Base-by-base conservation (phyloP, 2,113 vertebrate genomes). In the Melanostigma gelatinosum region DNA sequence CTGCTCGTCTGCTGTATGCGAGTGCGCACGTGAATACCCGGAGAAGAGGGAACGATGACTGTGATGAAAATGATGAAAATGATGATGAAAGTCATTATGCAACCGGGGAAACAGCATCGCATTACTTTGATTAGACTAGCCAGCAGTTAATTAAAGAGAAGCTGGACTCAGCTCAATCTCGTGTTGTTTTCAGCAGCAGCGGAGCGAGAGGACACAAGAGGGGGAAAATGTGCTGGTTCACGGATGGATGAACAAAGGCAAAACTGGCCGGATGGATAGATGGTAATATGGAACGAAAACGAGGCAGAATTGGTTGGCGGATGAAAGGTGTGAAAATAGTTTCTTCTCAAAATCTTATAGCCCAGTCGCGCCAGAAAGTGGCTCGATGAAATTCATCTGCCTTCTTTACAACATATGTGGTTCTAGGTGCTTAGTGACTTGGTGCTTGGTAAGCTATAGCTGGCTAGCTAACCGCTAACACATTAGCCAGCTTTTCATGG, bases 121-220 rank as follows among this genome's bases (percentile, higher is more conserved):
- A 69, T 80, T n/a, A 24, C 54, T 72, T 44, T 72, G 77, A 83
- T 78, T 62, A 77, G 57, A 65, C 38, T 8, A 81, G 77, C 54
- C 80, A 77, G 84, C 65, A 57, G 84, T 69, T 84, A 67, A 86
- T 81, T 70, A 72, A 82, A 71, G 64, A 80, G 60, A 52, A 54
- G 71, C 48, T 77, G 80, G 72, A 85, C 75, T 76, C 52, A 18
- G 75, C 70, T 76, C 58, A 20, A 61, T 65, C 48, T 62, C 72
- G 3, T 64, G 61, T 58, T 63, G 50, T 87, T 72, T 72, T 77
- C 16, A 79, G 71, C 24, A 54, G 79, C 86, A 72, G 12, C 65
- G 67, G 66, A 68, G 71, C 62, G 46, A 71, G 52, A 75, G 52
- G 61, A 75, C 65, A 61, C 27, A 4, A 57, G 52, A 34, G 32